phyloP scores from a whole-genome alignment of 92 coral and sea anemone genomes.

The Virgularia gustaviana region DNA sequence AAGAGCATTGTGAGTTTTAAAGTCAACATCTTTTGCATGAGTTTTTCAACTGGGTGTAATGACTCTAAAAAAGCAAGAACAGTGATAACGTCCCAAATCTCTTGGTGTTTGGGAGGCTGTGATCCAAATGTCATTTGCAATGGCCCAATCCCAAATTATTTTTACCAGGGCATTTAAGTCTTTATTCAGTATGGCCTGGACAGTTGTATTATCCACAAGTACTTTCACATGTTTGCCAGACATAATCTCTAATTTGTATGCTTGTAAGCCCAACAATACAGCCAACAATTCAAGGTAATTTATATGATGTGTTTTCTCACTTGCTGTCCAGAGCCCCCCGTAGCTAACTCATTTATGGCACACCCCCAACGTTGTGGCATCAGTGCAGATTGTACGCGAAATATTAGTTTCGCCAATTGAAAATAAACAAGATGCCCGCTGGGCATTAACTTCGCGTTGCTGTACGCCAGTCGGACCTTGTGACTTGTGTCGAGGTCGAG shows the following conservation, averaged over 20 bases:
- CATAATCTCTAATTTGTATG: slow-evolving; percentile 20
- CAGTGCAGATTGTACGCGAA: no score
- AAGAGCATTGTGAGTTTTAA: no score
- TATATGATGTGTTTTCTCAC: slow-evolving; percentile 40
- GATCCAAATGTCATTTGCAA: slow-evolving; percentile 8
- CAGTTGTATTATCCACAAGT: slow-evolving; percentile 44
- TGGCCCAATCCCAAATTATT: slow-evolving; percentile 32
- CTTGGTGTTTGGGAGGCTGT: background rate
- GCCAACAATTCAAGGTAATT: slow-evolving; percentile 38
- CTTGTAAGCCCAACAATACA: slow-evolving; percentile 34
- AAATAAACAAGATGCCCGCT: no score
- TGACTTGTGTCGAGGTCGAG: no score
- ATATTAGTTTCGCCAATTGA: no score
- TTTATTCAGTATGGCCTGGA: slow-evolving; percentile 27
- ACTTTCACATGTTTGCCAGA: slow-evolving; percentile 47
- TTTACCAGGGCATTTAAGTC: slow-evolving; percentile 23
- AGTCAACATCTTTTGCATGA: no score
- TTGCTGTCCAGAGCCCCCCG: slow-evolving; percentile 54
- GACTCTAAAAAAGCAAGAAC: no score
- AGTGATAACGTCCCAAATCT: background rate
- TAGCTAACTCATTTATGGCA: slow-evolving; percentile 17
- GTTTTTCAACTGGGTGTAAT: no score
- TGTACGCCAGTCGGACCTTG: no score
- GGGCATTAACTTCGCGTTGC: no score
- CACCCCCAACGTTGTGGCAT: slow-evolving; percentile 27